Percentiles rank a stretch among this genome's conserved stretches.
Conservation (phyloP, 2,113 vertebrate species). For the Tauraco erythrolophus region DNA sequence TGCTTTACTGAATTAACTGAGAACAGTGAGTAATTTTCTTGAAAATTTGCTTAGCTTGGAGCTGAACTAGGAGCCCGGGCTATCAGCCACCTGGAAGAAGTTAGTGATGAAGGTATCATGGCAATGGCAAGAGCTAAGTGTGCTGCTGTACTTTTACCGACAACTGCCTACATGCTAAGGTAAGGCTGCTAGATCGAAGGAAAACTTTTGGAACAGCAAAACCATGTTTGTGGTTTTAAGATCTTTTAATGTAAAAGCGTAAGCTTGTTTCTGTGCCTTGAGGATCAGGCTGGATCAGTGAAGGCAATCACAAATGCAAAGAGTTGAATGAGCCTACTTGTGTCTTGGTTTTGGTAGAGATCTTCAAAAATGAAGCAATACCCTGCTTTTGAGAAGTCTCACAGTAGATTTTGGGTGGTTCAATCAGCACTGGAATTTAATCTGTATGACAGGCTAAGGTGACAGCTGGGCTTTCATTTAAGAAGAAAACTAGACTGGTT, state of each 20-base stretch:
- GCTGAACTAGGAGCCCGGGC: conserved; percentile 89
- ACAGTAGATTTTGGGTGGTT: not conserved
- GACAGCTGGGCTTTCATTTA: not conserved
- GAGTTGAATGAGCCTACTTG: not conserved
- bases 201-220: not conserved
- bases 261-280: not conserved
- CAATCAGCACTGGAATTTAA: not conserved
- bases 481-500: not conserved
- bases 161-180: conserved; percentile 96
- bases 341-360: not conserved
- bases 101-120: conserved; percentile 87
- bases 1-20: not conserved
- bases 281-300: not conserved
- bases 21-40: not conserved
- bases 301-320: not conserved
- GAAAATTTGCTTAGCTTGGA: conserved; percentile 81
- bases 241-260: not conserved
- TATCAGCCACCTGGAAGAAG: conserved; percentile 96
- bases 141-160: conserved; percentile 89
- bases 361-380: not conserved
- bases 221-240: not conserved
- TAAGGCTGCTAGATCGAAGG: conserved; percentile 7
- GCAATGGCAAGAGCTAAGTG: conserved; percentile 88
- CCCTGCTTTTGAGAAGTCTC: not conserved
- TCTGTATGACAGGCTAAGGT: not conserved